phyloP scores from a whole-genome alignment of 2,888 invertebrate species.

The Blastobasis lacticolella region DNA sequence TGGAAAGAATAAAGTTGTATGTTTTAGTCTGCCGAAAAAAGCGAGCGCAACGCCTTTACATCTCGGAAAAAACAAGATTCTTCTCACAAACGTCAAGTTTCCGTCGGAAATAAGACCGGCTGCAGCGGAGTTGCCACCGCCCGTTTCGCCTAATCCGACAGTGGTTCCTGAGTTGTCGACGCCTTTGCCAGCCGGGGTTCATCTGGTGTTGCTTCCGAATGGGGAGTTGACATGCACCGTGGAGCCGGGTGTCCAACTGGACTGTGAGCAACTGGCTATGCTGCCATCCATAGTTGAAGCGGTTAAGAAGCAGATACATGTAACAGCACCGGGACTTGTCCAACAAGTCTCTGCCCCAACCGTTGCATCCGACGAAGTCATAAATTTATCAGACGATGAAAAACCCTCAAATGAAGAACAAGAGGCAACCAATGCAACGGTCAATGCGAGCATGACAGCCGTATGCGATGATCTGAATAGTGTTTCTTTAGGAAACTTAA shows the following conservation, averaged over 20 bases:
- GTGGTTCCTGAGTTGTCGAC: constrained; percentile 4
- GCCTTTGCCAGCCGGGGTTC: constrained; percentile 30
- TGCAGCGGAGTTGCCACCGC: constrained; percentile 5
- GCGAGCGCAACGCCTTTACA: constrained; percentile 31
- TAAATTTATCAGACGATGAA: constrained; percentile 2
- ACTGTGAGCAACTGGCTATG: constrained; percentile 16
- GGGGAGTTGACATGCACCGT: constrained; percentile 27
- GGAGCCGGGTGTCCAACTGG: constrained; percentile 22
- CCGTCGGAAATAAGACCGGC: constrained; percentile 10
- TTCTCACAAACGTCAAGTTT: constrained; percentile 43
- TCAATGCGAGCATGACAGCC: too few relatives aligned
- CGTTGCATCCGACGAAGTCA: not conserved
- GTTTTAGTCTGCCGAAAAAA: constrained; percentile 21
- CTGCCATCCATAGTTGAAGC: constrained; percentile 28
- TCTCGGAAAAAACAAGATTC: constrained; percentile 51
- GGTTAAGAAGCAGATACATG: constrained; percentile 29
- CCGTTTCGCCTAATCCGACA: constrained; percentile 2
- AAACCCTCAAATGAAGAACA: not conserved
- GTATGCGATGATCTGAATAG: too few relatives aligned
- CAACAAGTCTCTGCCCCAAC: not conserved
- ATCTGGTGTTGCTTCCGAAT: constrained; percentile 26
- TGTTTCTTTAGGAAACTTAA: too few relatives aligned
- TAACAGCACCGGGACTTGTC: not conserved
- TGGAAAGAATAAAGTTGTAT: constrained; percentile 18
- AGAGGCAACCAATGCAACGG: not conserved